Conservation (phyloP, 2,888 invertebrate genomes). For the Eledona agricola region DNA sequence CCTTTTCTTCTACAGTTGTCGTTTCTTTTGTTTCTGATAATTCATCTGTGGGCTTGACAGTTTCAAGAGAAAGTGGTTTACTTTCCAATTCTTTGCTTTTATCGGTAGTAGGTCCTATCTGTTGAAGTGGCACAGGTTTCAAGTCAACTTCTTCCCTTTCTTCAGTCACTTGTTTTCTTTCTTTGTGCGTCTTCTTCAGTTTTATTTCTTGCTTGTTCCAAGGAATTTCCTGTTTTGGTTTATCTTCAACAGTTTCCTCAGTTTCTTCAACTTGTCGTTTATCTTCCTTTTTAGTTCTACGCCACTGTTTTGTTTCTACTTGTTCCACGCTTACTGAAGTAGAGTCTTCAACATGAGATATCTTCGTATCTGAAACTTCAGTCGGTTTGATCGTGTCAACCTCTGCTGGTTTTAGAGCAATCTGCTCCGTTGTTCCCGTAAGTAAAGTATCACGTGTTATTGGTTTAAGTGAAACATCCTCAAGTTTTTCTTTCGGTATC, state of each 20-base stretch:
- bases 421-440: too few relatives aligned
- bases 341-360: background rate
- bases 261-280: conserved; percentile 54
- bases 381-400: conserved; percentile 2
- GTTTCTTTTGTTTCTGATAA: conserved; percentile 13
- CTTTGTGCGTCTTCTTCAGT: conserved; percentile 61
- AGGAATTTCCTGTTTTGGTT: conserved; percentile 52
- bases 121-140: conserved; percentile 43
- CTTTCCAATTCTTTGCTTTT: too few relatives aligned
- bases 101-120: too few relatives aligned
- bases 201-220: conserved; percentile 72
- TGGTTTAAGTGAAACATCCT: conserved; percentile 45
- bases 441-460: conserved; percentile 18
- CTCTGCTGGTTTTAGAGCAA: background rate
- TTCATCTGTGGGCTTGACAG: conserved; percentile 7
- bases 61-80: background rate
- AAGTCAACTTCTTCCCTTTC: conserved; percentile 45
- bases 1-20: conserved; percentile 13
- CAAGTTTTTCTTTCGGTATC: conserved; percentile 55
- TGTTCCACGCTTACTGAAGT: too few relatives aligned
- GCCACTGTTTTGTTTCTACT: conserved; percentile 8
- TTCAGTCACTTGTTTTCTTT: conserved; percentile 62
- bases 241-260: conserved; percentile 55
- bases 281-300: conserved; percentile 43
- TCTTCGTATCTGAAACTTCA: conserved; percentile 18